Conservation (phyloP, 1,140 invertebrate species). For the Zaprionus nigranus region DNA sequence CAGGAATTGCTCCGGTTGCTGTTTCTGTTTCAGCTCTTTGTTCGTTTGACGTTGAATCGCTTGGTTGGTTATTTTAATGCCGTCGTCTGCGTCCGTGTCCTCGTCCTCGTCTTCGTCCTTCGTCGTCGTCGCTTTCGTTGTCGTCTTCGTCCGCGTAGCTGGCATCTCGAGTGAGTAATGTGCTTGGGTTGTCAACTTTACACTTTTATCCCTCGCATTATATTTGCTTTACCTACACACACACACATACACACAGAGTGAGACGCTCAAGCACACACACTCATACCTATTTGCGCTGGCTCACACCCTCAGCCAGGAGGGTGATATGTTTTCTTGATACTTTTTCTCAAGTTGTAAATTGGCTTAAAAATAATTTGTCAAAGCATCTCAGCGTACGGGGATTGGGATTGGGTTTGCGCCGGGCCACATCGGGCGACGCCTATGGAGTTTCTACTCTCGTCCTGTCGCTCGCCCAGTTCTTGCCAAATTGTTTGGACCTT, state of each 20-base stretch:
- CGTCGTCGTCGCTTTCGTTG: slow-evolving; percentile 13
- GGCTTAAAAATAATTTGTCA: slow-evolving; percentile 84
- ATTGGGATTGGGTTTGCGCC: slow-evolving; percentile 24
- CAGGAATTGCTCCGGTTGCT: slow-evolving; percentile 47
- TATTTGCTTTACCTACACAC: slow-evolving; percentile 79
- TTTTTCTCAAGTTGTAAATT: slow-evolving; percentile 84
- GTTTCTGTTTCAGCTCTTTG: slow-evolving; percentile 51
- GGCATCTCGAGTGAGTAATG: slow-evolving; percentile 81
- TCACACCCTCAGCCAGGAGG: slow-evolving; percentile 29
- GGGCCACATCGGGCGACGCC: slow-evolving; percentile 37
- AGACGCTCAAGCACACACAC: slow-evolving; percentile 8
- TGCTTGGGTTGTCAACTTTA: slow-evolving; percentile 82
- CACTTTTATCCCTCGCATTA: slow-evolving; percentile 81
- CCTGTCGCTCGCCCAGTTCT: slow-evolving; percentile 59
- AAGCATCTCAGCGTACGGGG: slow-evolving; percentile 70
- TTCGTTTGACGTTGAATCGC: slow-evolving; percentile 77
- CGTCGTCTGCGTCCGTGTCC: slow-evolving; percentile 31
- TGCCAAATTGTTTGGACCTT: slow-evolving; percentile 78
- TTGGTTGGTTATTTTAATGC: slow-evolving; percentile 80
- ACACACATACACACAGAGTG: slow-evolving; percentile 37
- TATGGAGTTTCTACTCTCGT: slow-evolving; percentile 39
- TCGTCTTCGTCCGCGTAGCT: slow-evolving; percentile 30
- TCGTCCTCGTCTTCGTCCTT: background rate
- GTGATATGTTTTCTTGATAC: slow-evolving; percentile 81
- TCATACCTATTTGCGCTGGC: background rate